phyloP scores from a whole-genome alignment of 1,140 invertebrate genomes.

The Cydia fagiglandana region DNA sequence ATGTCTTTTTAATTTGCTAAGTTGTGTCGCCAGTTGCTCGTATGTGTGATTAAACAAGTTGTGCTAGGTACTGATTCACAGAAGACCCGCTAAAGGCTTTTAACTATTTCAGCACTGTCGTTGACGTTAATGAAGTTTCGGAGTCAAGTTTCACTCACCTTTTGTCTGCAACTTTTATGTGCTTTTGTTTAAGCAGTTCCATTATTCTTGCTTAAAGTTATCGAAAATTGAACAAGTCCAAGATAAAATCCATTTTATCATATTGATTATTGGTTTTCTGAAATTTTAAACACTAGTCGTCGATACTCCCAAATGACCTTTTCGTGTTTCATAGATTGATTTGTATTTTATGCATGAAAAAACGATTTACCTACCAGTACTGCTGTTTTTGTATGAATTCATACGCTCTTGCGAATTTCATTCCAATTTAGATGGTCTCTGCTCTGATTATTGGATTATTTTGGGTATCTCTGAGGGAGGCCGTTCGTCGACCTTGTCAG shows the following conservation, averaged over 20 bases:
- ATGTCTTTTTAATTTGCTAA: no score
- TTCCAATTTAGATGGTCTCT: constrained; percentile 26
- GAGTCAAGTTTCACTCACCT: not conserved
- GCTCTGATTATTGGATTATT: constrained; percentile 22
- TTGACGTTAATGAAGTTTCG: no score
- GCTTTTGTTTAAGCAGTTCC: not conserved
- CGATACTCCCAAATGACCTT: constrained; percentile 32
- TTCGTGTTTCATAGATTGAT: constrained; percentile 34
- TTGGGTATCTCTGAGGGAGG: constrained; percentile 17
- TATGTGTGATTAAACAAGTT: no score
- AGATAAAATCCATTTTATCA: not conserved
- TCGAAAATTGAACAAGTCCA: no score
- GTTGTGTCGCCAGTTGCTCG: no score
- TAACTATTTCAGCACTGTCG: no score
- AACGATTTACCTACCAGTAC: not conserved
- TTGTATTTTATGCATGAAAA: constrained; percentile 31
- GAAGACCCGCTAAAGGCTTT: no score
- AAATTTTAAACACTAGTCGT: not conserved
- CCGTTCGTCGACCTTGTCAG: not conserved
- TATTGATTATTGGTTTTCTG: constrained; percentile 3
- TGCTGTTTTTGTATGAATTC: constrained; percentile 14
- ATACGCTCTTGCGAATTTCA: constrained; percentile 4
- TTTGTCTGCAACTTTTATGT: not conserved
- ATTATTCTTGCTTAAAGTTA: not conserved
- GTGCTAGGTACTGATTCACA: no score